Base-by-base conservation (phyloP, 2,888 invertebrate genomes). In the Zygothrica quintamaculata region DNA sequence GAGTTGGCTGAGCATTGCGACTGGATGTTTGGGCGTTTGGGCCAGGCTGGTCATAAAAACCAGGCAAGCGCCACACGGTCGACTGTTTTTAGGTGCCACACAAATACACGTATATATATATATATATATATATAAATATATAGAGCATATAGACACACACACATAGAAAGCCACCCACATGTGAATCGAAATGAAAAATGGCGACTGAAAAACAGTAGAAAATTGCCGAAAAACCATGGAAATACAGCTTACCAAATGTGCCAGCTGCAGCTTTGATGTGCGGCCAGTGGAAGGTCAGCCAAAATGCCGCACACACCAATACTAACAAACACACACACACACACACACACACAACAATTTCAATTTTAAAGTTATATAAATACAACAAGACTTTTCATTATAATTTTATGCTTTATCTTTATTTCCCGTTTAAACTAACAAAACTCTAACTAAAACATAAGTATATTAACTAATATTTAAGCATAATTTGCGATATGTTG, bases 51-150 rank as follows among this genome's bases (percentile, higher is more conserved):
- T 42, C 76, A 74, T 76, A 74, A 74, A 76, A 76, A 64, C 76
- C 76, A 74, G 67, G 66, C 78, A 37, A 71, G 66, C 74, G 85
- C 85, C 82, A 85, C 76, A 81, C 65, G 75, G 75, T 53, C 76
- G 76, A 68, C 84, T 86, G 80, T 84, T 84, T 84, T 86, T 80
- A 86, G 80, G 84, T 80, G 87, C 80, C 73, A 52, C 60, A 55
- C 57, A 64, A 36, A 48, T 52, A 52, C 50, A 47, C 57, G 51
- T 36, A 36, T 33, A 50, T 34, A 36, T 40, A 29, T 29, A 29
- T 29, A 29, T 29, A 29, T 29, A 29, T 26, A 26, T 8, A 26
- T n/a, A 26, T 26, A 47, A n/a, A 29, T 13, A 34, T 39, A 39
- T 13, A 31, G 16, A 25, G n/a, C n/a, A n/a, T n/a, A n/a, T n/a